phyloP scores from a whole-genome alignment of 2,888 invertebrate genomes.

The Shargacucullia verbasci region DNA sequence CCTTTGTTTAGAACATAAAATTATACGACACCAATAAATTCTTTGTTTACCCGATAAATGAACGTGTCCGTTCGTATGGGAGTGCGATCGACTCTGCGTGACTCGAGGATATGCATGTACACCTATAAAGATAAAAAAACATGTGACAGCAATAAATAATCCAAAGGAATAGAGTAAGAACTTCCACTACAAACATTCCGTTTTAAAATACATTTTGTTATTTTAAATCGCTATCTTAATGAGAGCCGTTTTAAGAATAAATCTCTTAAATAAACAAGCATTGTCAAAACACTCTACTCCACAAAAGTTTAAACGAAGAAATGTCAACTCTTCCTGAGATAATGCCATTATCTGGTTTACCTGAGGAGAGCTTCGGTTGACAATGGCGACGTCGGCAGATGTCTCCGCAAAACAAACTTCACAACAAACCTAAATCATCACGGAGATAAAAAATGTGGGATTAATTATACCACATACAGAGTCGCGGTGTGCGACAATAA shows the following conservation, averaged over 20 bases:
- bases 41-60: constrained; percentile 86
- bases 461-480: constrained; percentile 78
- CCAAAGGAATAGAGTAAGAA: constrained; percentile 35
- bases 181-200: constrained; percentile 20
- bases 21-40: constrained; percentile 88
- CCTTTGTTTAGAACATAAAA: constrained; percentile 88
- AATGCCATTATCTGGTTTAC: constrained; percentile 86
- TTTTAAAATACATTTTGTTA: constrained; percentile 54
- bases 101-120: constrained; percentile 61
- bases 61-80: constrained; percentile 75
- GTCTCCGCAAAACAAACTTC: constrained; percentile 87
- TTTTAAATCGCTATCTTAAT: constrained; percentile 71
- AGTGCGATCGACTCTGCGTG: constrained; percentile 72
- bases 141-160: constrained; percentile 53
- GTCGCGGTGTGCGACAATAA: constrained; percentile 79
- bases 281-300: constrained; percentile 83
- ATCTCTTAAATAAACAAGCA: constrained; percentile 80
- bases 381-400: constrained; percentile 83
- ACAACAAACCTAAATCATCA: constrained; percentile 81
- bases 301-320: constrained; percentile 81
- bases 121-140: constrained; percentile 50
- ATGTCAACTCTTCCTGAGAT: constrained; percentile 85
- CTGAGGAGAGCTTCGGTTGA: constrained; percentile 78
- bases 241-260: constrained; percentile 65
- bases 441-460: constrained; percentile 76